Percentiles rank a stretch among this genome's conserved stretches.
These are phyloP conservation scores for Hystrix cristata DNA, from an alignment of 2,113 vertebrate genomes.

Conservation along the genomic window DNA sequence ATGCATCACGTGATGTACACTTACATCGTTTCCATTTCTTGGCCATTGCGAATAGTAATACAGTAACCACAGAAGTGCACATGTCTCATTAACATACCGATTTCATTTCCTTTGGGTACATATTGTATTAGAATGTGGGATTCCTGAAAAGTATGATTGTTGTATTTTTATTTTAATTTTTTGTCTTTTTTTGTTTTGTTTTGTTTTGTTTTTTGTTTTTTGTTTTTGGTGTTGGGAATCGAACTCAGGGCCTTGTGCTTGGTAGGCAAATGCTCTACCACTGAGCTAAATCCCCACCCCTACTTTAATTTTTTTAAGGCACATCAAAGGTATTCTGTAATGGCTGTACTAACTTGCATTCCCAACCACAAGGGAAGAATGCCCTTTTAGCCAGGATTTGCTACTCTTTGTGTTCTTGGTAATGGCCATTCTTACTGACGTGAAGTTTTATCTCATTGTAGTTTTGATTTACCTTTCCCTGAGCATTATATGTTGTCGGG, in stretches of 20 bases:
- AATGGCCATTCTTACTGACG: not conserved
- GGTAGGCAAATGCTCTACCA: too few species aligned
- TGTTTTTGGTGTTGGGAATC: too few species aligned
- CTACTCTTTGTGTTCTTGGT: not conserved
- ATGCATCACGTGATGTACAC: too few species aligned
- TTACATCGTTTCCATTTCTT: not conserved
- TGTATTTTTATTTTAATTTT: not conserved
- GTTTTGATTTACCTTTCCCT: not conserved
- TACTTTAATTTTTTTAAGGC: not conserved
- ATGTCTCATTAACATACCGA: not conserved
- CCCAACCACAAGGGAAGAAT: not conserved
- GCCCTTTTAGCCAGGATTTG: not conserved
- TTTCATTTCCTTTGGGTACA: not conserved
- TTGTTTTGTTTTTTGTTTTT: too few species aligned
- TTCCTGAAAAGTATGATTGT: not conserved
- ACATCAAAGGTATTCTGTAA: not conserved
- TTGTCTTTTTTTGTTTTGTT: too few species aligned
- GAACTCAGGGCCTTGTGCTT: too few species aligned
- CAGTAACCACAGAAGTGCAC: too few species aligned
- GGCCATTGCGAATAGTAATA: not conserved
- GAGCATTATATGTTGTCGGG: not conserved
- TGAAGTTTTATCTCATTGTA: not conserved
- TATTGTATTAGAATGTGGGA: not conserved
- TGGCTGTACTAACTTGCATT: not conserved
- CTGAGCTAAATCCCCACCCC: too few species aligned